Evolutionary conservation across 2,797 vertebrate species (phyloP).

Genomic region (Ctenopoma multispine): DNA sequence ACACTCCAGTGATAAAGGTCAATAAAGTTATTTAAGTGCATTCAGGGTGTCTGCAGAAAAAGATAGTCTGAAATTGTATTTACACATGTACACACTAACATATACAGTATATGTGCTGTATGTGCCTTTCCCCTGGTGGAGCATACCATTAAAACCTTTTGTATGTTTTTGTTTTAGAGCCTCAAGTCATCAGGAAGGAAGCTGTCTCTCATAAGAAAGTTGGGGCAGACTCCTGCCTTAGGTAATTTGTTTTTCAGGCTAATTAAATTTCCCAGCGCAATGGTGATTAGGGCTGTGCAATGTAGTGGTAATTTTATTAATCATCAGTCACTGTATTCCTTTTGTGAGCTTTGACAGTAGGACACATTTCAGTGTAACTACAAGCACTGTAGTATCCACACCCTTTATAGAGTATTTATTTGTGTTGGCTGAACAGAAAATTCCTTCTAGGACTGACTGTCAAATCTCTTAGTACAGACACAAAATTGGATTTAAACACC

Average conservation of each 20-base stretch:
- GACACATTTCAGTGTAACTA: neutral
- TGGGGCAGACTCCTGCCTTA: constrained; percentile 68
- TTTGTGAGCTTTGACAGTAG: neutral
- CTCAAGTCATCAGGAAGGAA: constrained; percentile 72
- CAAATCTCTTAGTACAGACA: too few species aligned
- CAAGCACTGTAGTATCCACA: neutral
- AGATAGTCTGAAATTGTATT: too few species aligned
- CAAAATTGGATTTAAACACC: too few species aligned
- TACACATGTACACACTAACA: too few species aligned
- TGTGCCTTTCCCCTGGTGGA: too few species aligned
- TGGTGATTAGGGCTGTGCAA: neutral
- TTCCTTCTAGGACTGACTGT: too few species aligned
- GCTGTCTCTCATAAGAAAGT: constrained; percentile 63
- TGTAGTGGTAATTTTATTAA: neutral
- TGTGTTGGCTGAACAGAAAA: neutral
- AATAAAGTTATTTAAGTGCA: neutral
- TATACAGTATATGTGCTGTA: too few species aligned
- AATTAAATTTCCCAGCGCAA: neutral
- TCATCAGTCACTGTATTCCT: neutral
- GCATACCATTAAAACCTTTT: too few species aligned
- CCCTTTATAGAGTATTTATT: neutral
- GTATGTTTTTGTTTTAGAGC: constrained; percentile 68
- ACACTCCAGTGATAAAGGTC: constrained; percentile 70
- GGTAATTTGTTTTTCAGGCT: constrained; percentile 59
- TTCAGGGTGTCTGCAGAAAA: neutral